These are phyloP conservation scores for Platichthys flesus DNA, from an alignment of 2,113 vertebrate genomes.

Conservation along the genomic window DNA sequence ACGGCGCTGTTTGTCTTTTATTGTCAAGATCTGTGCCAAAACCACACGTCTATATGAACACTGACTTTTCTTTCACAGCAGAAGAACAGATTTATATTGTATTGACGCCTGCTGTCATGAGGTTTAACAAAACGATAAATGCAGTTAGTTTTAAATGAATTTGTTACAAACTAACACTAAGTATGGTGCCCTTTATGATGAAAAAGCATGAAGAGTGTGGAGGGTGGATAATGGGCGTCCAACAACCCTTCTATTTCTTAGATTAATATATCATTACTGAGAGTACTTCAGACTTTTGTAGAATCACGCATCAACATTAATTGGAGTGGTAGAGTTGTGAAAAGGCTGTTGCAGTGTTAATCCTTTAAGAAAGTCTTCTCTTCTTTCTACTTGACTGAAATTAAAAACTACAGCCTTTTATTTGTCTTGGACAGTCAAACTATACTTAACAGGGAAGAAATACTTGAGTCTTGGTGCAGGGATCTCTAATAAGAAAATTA, in stretches of 20 bases:
- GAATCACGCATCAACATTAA: not conserved
- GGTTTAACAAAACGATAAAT: not conserved
- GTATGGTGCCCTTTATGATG: not conserved
- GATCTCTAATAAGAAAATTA: not conserved
- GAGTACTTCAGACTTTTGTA: not conserved
- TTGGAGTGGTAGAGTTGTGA: too few relatives aligned
- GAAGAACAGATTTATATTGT: not conserved
- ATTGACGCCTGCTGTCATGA: too few relatives aligned
- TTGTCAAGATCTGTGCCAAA: not conserved
- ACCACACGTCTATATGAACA: not conserved
- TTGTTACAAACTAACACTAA: not conserved
- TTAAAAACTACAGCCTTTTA: too few relatives aligned
- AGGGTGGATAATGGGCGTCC: too few relatives aligned
- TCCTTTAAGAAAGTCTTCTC: too few relatives aligned
- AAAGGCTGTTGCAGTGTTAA: too few relatives aligned
- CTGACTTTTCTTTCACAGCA: not conserved
- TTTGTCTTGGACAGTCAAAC: not conserved
- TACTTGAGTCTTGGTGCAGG: not conserved
- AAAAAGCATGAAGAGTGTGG: not conserved
- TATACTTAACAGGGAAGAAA: not conserved
- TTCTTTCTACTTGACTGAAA: too few relatives aligned
- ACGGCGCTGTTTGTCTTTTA: not conserved
- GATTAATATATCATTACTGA: not conserved
- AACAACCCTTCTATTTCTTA: too few relatives aligned
- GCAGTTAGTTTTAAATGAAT: not conserved